A percentile compares a stretch with the other conserved stretches of the same genome.
phyloP scores from a whole-genome alignment of 2,888 invertebrate species.

The Lycophotia porphyrea region DNA sequence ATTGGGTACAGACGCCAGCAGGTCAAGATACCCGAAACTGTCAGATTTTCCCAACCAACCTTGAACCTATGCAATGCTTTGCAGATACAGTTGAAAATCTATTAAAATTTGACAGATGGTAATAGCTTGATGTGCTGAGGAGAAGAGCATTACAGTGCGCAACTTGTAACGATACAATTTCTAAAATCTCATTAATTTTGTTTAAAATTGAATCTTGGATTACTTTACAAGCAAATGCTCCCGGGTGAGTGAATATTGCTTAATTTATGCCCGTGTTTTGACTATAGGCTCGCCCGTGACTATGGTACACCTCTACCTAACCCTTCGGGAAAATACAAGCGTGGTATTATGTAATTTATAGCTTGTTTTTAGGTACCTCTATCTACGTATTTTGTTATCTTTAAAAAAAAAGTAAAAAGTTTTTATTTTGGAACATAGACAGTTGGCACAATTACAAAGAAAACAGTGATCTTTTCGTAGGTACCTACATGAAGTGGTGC shows the following conservation, averaged over 20 bases:
- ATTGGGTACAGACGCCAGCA: not conserved
- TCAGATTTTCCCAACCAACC: too few relatives aligned
- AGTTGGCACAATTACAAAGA: too few relatives aligned
- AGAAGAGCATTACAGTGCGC: not conserved
- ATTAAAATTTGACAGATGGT: too few relatives aligned
- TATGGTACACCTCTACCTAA: not conserved
- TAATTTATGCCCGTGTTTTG: not conserved
- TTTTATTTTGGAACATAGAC: too few relatives aligned
- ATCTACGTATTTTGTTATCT: conserved; percentile 3
- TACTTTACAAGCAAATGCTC: not conserved
- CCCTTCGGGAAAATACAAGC: not conserved
- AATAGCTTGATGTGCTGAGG: too few relatives aligned
- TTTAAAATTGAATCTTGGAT: not conserved
- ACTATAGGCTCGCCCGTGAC: not conserved
- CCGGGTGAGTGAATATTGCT: not conserved
- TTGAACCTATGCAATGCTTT: too few relatives aligned
- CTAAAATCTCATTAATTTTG: not conserved
- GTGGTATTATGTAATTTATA: not conserved
- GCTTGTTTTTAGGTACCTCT: not conserved
- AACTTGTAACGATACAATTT: too few relatives aligned
- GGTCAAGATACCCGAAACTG: too few relatives aligned
- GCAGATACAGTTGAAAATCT: too few relatives aligned
- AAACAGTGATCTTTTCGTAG: too few relatives aligned
- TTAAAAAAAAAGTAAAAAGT: too few relatives aligned
- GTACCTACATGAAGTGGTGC: not conserved